phyloP scores from a whole-genome alignment of 1,140 invertebrate species.

The Drosophila yakuba region DNA sequence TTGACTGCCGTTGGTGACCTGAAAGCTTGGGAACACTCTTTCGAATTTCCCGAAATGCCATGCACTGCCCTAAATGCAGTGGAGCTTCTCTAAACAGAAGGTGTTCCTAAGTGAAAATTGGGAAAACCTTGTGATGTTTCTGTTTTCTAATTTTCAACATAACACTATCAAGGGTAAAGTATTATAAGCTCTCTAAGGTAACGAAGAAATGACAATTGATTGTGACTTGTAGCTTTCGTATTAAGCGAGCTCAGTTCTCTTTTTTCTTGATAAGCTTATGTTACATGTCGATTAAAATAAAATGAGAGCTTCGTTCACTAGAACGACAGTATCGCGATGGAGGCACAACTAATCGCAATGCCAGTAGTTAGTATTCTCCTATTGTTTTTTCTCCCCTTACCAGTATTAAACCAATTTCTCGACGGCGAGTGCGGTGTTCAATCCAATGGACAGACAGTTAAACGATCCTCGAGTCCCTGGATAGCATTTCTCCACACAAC shows the following conservation, averaged over 20 bases:
- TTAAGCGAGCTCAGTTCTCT: no score
- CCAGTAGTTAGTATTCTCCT: neutral
- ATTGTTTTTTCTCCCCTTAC: neutral
- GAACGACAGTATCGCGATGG: neutral
- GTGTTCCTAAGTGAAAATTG: no score
- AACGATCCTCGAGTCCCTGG: neutral
- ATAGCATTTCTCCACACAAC: slow-evolving; percentile 2
- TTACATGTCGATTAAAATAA: neutral
- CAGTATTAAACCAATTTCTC: neutral
- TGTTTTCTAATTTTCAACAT: no score
- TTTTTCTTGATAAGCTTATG: neutral
- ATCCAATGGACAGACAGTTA: neutral
- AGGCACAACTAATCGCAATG: neutral
- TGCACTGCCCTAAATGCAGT: neutral
- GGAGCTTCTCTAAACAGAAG: neutral
- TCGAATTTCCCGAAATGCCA: slow-evolving; percentile 37
- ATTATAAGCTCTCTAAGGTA: no score
- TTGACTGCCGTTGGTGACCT: slow-evolving; percentile 63
- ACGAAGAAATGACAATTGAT: neutral
- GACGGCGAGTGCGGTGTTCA: neutral
- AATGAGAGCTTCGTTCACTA: neutral
- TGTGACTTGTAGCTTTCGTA: no score
- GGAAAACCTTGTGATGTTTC: neutral
- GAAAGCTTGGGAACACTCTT: slow-evolving; percentile 32
- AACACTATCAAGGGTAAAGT: no score